Base-by-base conservation (phyloP, 2,888 invertebrate species). In the Adelphocoris suturalis region DNA sequence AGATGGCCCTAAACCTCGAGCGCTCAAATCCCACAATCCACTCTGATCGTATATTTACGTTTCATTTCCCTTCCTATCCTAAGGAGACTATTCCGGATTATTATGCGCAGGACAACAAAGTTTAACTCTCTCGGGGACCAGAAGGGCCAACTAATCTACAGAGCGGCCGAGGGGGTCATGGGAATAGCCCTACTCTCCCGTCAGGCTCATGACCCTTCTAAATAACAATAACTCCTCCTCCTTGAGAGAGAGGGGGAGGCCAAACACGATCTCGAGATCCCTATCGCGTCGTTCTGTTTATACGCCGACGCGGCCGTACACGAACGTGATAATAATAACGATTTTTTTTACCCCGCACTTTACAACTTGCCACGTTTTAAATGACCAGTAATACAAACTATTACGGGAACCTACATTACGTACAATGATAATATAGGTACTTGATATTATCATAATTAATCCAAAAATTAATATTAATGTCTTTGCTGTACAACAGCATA, bases 301-400 rank as follows among this genome's bases (percentile, higher is more conserved):
- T 68, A 68, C 19, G 68, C 68, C 68, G 68, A 68, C 23, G 19
- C 27, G 23, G 27, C 23, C 68, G 9, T 19, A 68, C 68, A 68
- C 68, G 68, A 68, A 68, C 23, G 68, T 68, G 68, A 68, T 68
- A 19, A 19, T 68, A 68, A 68, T 68, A 68, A 68, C 68, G 68
- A 68, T 68, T 68, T 68, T 37, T 68, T 68, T 19, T 23, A 68
- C 23, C 5, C 23, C 52, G 16, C 52, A 52, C 52, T 52, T 37
- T 37, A 37, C 7, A 37, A 37, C 37, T 37, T 7, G 37, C 37
- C 37, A 4, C 37, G 37, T n/a, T n/a, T 37, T 2, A 37, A 37
- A 37, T 37, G 7, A 7, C 37, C 37, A 2, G 37, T 7, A 37
- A 37, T 37, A 37, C 7, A 7, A 2, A 2, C 37, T 37, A 7